Evolutionary conservation across 2,888 invertebrate genomes (phyloP), one percentile per base, ranked within the genome.

Genomic region (Phaedon cochleariae): DNA sequence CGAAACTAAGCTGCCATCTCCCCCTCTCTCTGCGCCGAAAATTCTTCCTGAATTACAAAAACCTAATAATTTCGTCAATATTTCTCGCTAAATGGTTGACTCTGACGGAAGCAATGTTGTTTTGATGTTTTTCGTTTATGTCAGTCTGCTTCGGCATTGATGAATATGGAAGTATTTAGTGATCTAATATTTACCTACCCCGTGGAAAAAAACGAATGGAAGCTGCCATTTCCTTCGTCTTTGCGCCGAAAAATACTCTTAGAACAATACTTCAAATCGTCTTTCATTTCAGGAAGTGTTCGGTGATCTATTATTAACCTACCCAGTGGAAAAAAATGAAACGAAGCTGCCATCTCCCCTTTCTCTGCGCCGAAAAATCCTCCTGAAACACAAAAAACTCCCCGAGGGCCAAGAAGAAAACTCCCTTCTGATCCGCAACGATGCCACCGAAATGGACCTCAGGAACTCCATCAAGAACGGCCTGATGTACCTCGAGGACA

Each of bases 351-450:
- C 97, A 0, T 95, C 96, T 0, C 97, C 97, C 0, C 86, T 91
- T 73, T 90, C 92, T 64, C 83, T 97, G 22, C 88, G 90, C 31
- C 85, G 90, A 46, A 92, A 90, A 82, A 92, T 96, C 54, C 88
- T 96, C 63, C 80, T 96, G 2, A 96, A 97, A 83, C 97, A 97
- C 79, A 97, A 97, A 79, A 97, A 97, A 79, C 85, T 97, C 12
- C 96, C 96, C 0, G 96, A 96, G 72, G 95, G 94, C 1, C 92
- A 90, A 48, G 94, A 94, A 64, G 93, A 93, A 77, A 87, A 85
- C 70, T 87, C 89, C 0, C 87, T 91, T 73, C 74, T 86, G 65
- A 73, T 87, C 68, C 84, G 85, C 64, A 84, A 84, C 52, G 90
- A 90, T 74, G 88, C 87, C 2, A 87, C 85, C 62, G 95, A 95